Base-by-base conservation (phyloP, 2,113 vertebrate genomes). In the Gopherus evgoodei region DNA sequence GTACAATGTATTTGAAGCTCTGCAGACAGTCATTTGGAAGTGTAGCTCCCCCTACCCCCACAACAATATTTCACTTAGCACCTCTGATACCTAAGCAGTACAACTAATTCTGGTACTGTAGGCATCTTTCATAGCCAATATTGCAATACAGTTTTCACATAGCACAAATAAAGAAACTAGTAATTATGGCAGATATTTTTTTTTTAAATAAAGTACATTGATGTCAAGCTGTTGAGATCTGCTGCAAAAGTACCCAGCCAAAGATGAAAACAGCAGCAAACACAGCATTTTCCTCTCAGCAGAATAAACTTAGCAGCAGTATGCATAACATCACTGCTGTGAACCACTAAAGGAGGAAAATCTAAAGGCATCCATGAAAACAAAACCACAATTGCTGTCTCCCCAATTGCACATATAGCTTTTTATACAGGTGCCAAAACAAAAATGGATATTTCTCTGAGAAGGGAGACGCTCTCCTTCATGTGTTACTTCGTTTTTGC, bases 1-100 rank as follows among this genome's bases (percentile, higher is more conserved):
- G 81, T 93, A 92, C 95, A 94, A 93, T 56, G 31, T 27, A 69
- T n/a, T 90, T 94, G 90, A 94, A 54, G 24, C 21, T 85, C 59
- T 84, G 92, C 27, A 95, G 47, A 75, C 87, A 84, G 44, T 91
- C 75, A 21, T 81, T 81, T 84, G n/a, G 78, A 49, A 56, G n/a
- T 84, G 21, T 44, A 42, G 22, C 87, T 81, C 78, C 53, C 49
- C 56, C 24, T 8, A 11, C 25, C 25, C 54, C 22, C 11, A 12
- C 10, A 31, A 59, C 27, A 59, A 59, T 47, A 78, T 78, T 78
- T 24, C 25, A 27, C 11, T 78, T 78, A 78, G 25, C 38, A 78
- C 11, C 13, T 47, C 11, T 44, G 38, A 78, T 47, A n/a, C 21
- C 21, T 75, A 42, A 75, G 21, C 21, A 75, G 4, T 75, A 24